Evolutionary conservation across 2,113 vertebrate species (phyloP).

Genomic region (Brevimyrus niger): DNA sequence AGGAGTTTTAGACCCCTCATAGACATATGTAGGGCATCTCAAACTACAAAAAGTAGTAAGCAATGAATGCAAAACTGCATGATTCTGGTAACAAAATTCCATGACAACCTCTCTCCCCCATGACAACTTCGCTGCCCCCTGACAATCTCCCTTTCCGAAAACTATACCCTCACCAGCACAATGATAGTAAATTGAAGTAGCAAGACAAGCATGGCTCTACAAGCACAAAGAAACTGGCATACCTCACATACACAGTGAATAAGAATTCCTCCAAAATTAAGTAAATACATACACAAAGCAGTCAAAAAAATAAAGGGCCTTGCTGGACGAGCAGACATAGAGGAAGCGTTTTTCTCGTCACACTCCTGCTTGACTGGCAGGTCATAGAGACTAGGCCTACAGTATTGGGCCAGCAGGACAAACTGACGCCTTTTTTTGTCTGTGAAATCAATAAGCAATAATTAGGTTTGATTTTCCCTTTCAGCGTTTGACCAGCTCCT

Average conservation of each 20-base stretch:
- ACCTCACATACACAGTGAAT: neutral
- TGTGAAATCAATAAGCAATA: constrained; percentile 27
- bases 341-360: neutral
- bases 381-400: neutral
- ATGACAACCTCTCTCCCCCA: neutral
- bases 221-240: neutral
- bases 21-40: neutral
- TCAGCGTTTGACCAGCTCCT: neutral
- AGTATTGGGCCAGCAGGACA: neutral
- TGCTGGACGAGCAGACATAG: neutral
- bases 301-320: neutral
- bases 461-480: constrained; percentile 33
- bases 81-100: neutral
- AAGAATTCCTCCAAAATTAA: neutral
- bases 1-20: neutral
- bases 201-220: neutral
- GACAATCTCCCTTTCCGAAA: neutral
- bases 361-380: neutral
- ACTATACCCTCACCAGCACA: neutral
- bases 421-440: constrained; percentile 12
- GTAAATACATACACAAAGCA: neutral
- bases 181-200: neutral
- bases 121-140: too few relatives aligned
- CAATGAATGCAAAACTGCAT: neutral
- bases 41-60: neutral